Evolutionary conservation across 2,888 invertebrate species (phyloP), one percentile per base, ranked within the genome.

Genomic region (Dryocosmus kuriphilus): DNA sequence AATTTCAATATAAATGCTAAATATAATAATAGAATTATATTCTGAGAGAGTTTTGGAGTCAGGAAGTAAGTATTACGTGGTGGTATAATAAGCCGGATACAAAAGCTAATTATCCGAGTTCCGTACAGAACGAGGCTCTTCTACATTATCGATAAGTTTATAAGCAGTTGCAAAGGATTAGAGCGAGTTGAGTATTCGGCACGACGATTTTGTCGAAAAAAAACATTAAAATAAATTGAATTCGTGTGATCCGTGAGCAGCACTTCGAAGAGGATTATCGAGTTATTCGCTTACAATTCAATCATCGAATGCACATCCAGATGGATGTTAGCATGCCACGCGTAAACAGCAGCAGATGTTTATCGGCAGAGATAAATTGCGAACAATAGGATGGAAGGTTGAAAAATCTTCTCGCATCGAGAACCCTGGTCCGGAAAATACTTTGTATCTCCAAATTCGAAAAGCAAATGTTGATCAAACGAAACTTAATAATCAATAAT

Each of bases 251-350:
- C 11, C 24, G 57, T 14, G 24, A n/a, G 24, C 24, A 11, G 24
- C 24, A 24, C n/a, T 24, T 57, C 14, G 24, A 14, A 57, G 57
- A 57, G 24, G 57, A 57, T 57, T 57, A 24, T 22, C 57, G 24
- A 57, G 57, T 57, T 57, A 57, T 24, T 57, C 57, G 57, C 14
- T 57, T 57, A 24, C 57, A 22, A n/a, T 57, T 57, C 57, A 14
- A 24, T 57, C 24, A 24, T 57, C 57, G 57, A 57, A 57, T 57
- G 57, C 57, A 55, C 51, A 57, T 57, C n/a, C 57, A 57, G 57
- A 57, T 24, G 24, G 57, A 57, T 57, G 57, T 57, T 57, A 57
- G 57, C 9, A 11, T 14, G 14, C 57, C 51, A n/a, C n/a, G 51
- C 51, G 51, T n/a, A 51, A 51, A 57, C 24, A 57, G 22, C 11